Base-by-base conservation (phyloP, 1,140 invertebrate species). In the Aphaenogaster rudis region DNA sequence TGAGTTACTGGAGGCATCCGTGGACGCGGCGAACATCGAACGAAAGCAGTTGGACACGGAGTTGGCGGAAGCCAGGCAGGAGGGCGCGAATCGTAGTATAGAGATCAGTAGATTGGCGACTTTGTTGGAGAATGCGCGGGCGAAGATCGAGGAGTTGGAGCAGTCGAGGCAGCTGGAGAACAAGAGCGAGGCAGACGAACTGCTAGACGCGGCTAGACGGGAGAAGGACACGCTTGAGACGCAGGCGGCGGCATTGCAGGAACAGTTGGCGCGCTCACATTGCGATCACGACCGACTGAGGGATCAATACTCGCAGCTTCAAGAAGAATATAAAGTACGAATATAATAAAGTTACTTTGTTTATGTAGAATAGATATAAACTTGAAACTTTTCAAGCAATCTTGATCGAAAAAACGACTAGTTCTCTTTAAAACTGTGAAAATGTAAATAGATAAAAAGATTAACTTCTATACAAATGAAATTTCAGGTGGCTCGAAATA, bases 121-220 rank as follows among this genome's bases (percentile, higher is more conserved):
- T 8, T 94, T 98, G 33, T 94, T 99, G 1, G 98, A 98, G 84
- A 97, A 98, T 94, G 98, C 98, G 2, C 97, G 97, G 88, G 96
- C 97, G 0, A 97, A 97, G 57, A 94, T 95, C 57, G 93, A 93
- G 11, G 94, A 95, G 42, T 63, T 95, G 17, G 94, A 95, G 36
- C 93, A 94, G 36, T 94, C 94, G 2, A 92, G 93, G 28, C 91
- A 94, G 84, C 93, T 95, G 13, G 94, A 95, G 50, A 95, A 92
- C 28, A 94, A 94, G 76, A 95, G 93, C 67, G 93, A 96, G 76
- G 94, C 95, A 33, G 97, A 97, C 86, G 97, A 97, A 92, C 93
- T 98, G 17, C 93, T 98, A 64, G 97, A 98, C 88, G 96, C 97
- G 48, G 96, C 96, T 6, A 95, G 97, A 57, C 96, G 96, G 80